Base-by-base conservation (phyloP, 2,888 invertebrate genomes). In the Nomada hirtipes region DNA sequence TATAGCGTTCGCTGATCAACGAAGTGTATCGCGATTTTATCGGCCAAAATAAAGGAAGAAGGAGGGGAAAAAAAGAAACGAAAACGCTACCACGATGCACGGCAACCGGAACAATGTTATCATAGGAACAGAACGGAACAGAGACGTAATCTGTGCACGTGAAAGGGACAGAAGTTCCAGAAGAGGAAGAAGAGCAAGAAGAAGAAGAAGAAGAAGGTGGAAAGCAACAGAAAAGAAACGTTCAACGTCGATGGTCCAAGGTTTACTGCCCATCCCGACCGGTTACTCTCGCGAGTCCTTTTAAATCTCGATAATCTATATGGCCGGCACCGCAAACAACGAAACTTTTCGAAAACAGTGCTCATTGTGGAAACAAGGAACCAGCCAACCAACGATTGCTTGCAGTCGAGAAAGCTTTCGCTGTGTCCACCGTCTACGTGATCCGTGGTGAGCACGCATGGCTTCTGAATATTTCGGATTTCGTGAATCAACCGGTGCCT, bases 241-340 rank as follows among this genome's bases (percentile, higher is more conserved):
- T 82, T 52, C 80, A 81, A 89, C 87, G 82, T 85, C 88, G 88
- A 88, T 86, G 85, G 84, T 69, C 88, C 87, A 87, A 87, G 89
- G 89, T 89, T 88, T 89, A 86, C 88, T 79, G 88, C 76, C 85
- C 83, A 86, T 85, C 87, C 76, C 85, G 89, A 89, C 89, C 88
- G 88, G 89, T 89, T 89, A 83, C 84, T 86, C 85, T 83, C 77
- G 84, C 82, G 79, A 87, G 86, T 84, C 88, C 88, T 89, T 88
- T 89, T 89, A 89, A 89, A 89, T 89, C 87, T 87, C 80, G 71
- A 80, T 86, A 88, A 88, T 85, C 87, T 82, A 76, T 53, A 74
- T 79, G 83, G 84, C 82, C 72, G 77, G 81, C 74, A 80, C 75
- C 52, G 23, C n/a, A 63, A 81, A 82, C 86, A 86, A 79, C 88